Conservation (phyloP, 1,140 invertebrate species). For the Archegozetes longisetosus region DNA sequence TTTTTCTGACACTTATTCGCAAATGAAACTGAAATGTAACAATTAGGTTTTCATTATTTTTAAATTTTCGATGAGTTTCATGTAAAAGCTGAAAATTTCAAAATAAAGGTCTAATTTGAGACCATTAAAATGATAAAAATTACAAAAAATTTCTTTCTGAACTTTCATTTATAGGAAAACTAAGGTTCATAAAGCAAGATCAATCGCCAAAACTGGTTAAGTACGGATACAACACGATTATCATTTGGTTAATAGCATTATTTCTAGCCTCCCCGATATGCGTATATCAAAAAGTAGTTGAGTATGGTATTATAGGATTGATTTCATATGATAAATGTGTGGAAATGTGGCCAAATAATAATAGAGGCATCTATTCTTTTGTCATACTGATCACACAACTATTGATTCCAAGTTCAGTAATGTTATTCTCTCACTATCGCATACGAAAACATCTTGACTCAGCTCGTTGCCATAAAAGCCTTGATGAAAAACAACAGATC, state of each 20-base stretch:
- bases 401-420: conserved; percentile 37
- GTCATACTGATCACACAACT: conserved; percentile 37
- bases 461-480: not conserved
- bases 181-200: too few relatives aligned
- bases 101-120: too few relatives aligned
- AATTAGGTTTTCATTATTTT: too few relatives aligned
- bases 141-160: too few relatives aligned
- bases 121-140: too few relatives aligned
- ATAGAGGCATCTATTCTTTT: conserved; percentile 35
- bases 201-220: not conserved
- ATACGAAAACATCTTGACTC: conserved; percentile 35
- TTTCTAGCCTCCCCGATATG: conserved; percentile 34
- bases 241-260: conserved; percentile 38
- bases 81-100: too few relatives aligned
- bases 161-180: too few relatives aligned
- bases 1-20: too few relatives aligned
- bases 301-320: conserved; percentile 25
- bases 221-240: conserved; percentile 16
- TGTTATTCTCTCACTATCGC: conserved; percentile 35
- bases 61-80: too few relatives aligned
- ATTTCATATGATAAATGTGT: conserved; percentile 30
- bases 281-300: conserved; percentile 32
- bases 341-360: conserved; percentile 31
- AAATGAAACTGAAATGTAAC: too few relatives aligned
- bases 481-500: too few relatives aligned